Evolutionary conservation across 2,888 invertebrate species (phyloP).

Genomic region (Drosophila infuscata): DNA sequence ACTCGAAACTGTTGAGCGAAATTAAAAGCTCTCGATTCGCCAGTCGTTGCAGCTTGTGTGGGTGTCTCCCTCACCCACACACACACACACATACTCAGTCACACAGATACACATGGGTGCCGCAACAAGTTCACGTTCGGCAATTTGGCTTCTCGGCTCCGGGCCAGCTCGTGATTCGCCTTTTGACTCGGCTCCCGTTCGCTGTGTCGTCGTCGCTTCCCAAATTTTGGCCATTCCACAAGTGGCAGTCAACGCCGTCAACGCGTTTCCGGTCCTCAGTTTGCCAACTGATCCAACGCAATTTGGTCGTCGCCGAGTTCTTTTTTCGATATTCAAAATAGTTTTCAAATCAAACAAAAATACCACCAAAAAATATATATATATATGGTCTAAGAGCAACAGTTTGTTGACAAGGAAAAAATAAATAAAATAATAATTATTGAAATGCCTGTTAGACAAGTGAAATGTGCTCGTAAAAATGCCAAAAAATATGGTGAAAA

Average conservation of each 20-base stretch:
- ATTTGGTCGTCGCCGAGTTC: constrained; percentile 51
- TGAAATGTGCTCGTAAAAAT: constrained; percentile 36
- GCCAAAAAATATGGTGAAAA: constrained; percentile 28
- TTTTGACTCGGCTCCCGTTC: constrained; percentile 38
- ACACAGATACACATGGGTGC: constrained; percentile 1
- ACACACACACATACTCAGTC: background rate
- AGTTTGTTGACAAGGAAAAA: constrained; percentile 2
- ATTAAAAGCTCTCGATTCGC: constrained; percentile 64
- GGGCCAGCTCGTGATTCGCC: constrained; percentile 70
- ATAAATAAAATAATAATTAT: background rate
- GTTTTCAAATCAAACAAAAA: background rate
- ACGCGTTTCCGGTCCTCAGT: constrained; percentile 81
- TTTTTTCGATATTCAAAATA: constrained; percentile 18
- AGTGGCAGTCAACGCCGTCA: constrained; percentile 75
- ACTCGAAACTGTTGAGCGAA: constrained; percentile 49
- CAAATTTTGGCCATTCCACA: constrained; percentile 75
- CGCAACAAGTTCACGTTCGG: constrained; percentile 47
- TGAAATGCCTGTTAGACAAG: constrained; percentile 31
- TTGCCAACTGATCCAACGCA: constrained; percentile 57
- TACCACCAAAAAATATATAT: constrained; percentile 1
- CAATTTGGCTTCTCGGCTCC: constrained; percentile 50
- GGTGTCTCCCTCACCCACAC: constrained; percentile 50
- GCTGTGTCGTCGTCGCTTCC: constrained; percentile 34
- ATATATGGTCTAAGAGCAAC: background rate
- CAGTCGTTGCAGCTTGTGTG: constrained; percentile 54